A percentile compares a stretch with the other conserved stretches of the same genome.
These are phyloP conservation scores for Rhegmatorhina hoffmannsi DNA, from an alignment of 2,113 vertebrate genomes.

Conservation along the genomic window DNA sequence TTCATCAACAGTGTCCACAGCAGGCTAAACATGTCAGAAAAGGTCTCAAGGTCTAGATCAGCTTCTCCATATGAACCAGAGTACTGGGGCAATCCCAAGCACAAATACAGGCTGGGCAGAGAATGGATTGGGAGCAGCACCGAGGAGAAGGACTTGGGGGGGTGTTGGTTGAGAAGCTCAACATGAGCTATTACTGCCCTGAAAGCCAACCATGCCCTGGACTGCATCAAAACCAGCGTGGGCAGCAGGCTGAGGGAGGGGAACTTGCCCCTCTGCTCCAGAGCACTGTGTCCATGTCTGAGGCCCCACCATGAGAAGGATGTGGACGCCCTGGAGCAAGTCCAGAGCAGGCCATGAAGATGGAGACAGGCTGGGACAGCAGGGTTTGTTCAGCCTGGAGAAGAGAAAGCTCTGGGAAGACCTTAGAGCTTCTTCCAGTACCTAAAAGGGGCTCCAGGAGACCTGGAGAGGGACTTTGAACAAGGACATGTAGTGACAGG, in stretches of 20 bases:
- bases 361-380: not conserved
- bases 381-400: not conserved
- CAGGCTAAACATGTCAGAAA: not conserved
- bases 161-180: not conserved
- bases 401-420: not conserved
- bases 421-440: not conserved
- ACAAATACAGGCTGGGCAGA: not conserved
- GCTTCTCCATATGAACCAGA: not conserved
- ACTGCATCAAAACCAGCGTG: accelerated
- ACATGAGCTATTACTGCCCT: not conserved
- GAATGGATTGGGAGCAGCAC: not conserved
- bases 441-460: not conserved
- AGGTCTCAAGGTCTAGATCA: not conserved
- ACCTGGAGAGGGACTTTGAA: not conserved
- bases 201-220: not conserved
- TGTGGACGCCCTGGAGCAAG: accelerated
- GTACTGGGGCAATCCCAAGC: not conserved
- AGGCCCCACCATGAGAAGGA: not conserved
- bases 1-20: not conserved
- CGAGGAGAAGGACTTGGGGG: accelerated
- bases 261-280: not conserved
- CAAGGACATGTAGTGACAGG: not conserved
- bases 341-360: not conserved
- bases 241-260: not conserved
- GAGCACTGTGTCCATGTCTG: not conserved